Evolutionary conservation across 2,113 vertebrate genomes (phyloP), one percentile per base, ranked within the genome.

Genomic region (Sturnira hondurensis): DNA sequence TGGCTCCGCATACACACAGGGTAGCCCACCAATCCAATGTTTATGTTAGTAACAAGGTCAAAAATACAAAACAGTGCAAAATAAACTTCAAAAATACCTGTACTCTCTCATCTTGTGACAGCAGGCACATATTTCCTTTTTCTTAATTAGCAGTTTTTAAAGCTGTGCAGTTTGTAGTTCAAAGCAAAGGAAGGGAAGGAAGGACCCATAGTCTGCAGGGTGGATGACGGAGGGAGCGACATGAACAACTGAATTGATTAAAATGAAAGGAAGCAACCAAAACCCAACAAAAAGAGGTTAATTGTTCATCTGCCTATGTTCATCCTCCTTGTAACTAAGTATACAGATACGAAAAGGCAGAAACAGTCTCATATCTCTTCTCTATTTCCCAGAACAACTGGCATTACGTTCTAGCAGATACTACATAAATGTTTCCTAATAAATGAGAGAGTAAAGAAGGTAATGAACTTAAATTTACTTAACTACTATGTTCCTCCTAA

Each of bases 11-110:
- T 26, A 83, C 16, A 19, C 17, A 68, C 12, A 77, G 20, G 19
- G n/a, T 76, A 74, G 5, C 20, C 61, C 94, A 93, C n/a, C 56
- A 78, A 83, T 70, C 33, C 78, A 96, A 88, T 92, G 47, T 38
- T 74, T 41, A 50, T 22, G 14, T 84, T n/a, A 63, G 13, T 73
- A 88, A 82, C 85, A 88, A 89, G n/a, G 12, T 87, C 22, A 54
- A 91, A 85, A 88, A 54, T 41, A 65, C 10, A 16, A 38, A 80
- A 70, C 5, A 85, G 26, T 38, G 26, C 11, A 93, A 89, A 94
- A 94, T 31, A 7, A 68, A 86, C 54, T 74, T 85, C 28, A 22
- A 67, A 81, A 28, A 89, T 24, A 63, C n/a, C 16, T 50, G n/a
- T 31, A 45, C 28, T 45, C 5, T 15, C 19, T 87, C 76, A 47